Base-by-base conservation (phyloP, 2,888 invertebrate species). In the Lymantria dispar region DNA sequence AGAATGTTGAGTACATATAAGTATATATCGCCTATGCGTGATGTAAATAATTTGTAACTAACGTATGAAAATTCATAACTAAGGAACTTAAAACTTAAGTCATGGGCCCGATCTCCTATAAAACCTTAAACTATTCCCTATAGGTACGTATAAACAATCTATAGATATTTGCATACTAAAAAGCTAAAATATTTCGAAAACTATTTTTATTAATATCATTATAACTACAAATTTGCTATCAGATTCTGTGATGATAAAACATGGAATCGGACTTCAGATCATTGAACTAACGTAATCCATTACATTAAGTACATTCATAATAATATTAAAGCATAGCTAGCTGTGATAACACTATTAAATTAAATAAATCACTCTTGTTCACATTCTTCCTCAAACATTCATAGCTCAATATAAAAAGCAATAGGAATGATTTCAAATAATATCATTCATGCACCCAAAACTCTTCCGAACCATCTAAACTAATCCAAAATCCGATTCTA, bases 31-130 rank as follows among this genome's bases (percentile, higher is more conserved):
- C 62, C 66, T 70, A 67, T 57, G 58, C 58, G 61, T 63, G 60
- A 67, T 62, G 68, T 74, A 69, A 61, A 65, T 64, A 52, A 71
- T 65, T 58, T 47, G 40, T 67, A 62, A 65, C 42, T 56, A 63
- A 60, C 52, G 43, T 64, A 64, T 61, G 62, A 62, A 64, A 66
- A 60, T 56, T 60, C 65, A 64, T 62, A 68, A 62, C 50, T 72
- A 83, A 80, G 81, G 79, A 87, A 89, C 87, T 87, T 88, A 87
- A 78, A 67, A 70, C 30, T 82, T 87, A 90, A 87, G 90, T 90
- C 90, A 90, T 90, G 90, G 89, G 89, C 88, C 87, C 89, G 78
- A 83, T 82, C 77, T 78, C 80, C 87, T 86, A 85, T 80, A 84
- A 83, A 85, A 85, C 72, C 85, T 85, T 86, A 85, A 74, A 58